Evolutionary conservation across 2,888 invertebrate genomes (phyloP), one percentile per base, ranked within the genome.

Genomic region (Apodemia mormo): DNA sequence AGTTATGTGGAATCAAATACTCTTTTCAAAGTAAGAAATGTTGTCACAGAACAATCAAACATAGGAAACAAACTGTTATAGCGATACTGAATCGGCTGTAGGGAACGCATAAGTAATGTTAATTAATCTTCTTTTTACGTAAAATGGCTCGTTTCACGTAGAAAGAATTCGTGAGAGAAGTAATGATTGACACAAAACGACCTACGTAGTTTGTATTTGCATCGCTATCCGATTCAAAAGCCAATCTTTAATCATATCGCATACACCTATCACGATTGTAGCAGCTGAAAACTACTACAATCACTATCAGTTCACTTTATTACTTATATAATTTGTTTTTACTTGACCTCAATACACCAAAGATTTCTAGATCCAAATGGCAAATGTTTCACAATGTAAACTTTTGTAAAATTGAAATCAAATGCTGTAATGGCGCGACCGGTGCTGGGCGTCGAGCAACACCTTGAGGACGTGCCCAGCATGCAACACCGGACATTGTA

Each of bases 1-100:
- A 75, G 74, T 68, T 73, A 90, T 90, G 90, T 90, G 90, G 90
- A 88, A 82, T 80, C 89, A 88, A 82, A 86, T 88, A 73, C 83
- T 86, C 75, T 80, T 81, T 71, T 84, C 83, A 65, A 90, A 89
- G 90, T 90, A 76, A 81, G 82, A 81, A 84, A 54, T 54, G 7
- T 54, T 54, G n/a, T 54, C 52, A 22, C 7, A 22, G 22, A 22
- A 8, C 22, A 54, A 54, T 22, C n/a, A 2, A 54, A 54, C 7
- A 54, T 22, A 54, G 22, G 8, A 8, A 54, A 52, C 14, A 12
- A 52, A n/a, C 52, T 54, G 22, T 8, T 54, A 8, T 54, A 8
- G 22, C n/a, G 54, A 22, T 54, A 54, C 54, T 8, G 54, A 22
- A 8, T 2, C 54, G 22, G 54, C 8, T 8, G 22, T n/a, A 2